Evolutionary conservation across 2,113 vertebrate genomes (phyloP).

Genomic region (Cyprinodon brontotheroides): DNA sequence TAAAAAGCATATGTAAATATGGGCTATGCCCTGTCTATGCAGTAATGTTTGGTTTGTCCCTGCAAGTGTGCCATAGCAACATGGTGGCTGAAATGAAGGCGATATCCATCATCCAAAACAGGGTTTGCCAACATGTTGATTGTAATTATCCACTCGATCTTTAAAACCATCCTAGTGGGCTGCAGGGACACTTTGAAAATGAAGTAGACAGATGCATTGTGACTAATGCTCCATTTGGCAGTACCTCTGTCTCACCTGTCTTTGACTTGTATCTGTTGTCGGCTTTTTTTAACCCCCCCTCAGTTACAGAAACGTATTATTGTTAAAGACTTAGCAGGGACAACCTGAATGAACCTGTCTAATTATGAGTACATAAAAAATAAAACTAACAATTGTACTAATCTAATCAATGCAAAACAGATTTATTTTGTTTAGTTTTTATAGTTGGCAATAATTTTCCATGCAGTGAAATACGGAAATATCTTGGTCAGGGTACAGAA

Average conservation of each 20-base stretch:
- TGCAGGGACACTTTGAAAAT: not conserved
- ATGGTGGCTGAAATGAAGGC: not conserved
- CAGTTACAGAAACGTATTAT: not conserved
- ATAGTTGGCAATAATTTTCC: not conserved
- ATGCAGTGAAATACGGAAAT: not conserved
- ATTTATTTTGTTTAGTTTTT: not conserved
- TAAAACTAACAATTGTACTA: not conserved
- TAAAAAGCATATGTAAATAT: not conserved
- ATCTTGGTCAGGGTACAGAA: not conserved
- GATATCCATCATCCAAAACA: not conserved
- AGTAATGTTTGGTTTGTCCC: not conserved
- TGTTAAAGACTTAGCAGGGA: too few relatives aligned
- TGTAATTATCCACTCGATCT: conserved; percentile 2
- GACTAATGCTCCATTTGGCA: not conserved
- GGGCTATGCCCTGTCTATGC: not conserved
- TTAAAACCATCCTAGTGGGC: not conserved
- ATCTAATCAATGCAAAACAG: not conserved
- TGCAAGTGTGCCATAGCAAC: not conserved
- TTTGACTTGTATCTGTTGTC: not conserved
- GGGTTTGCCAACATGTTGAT: not conserved
- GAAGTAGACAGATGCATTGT: not conserved
- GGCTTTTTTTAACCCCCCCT: not conserved
- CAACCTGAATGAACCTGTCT: too few relatives aligned
- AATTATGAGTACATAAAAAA: not conserved
- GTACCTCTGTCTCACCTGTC: not conserved